Conservation (phyloP, 2,797 vertebrate species). For the Anabacerthia variegaticeps region DNA sequence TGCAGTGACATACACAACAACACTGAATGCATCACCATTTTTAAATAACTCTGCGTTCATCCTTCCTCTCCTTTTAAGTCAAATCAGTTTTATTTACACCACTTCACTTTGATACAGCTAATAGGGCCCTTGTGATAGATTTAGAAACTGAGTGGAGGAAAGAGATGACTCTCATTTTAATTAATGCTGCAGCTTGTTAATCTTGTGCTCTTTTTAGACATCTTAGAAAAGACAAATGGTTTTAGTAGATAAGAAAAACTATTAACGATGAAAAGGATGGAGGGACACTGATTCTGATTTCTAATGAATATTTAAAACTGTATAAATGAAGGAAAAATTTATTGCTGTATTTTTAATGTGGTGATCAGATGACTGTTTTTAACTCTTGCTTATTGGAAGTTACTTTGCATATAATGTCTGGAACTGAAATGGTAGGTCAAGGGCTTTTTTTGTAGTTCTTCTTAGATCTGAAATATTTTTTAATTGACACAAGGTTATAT, state of each 20-base stretch:
- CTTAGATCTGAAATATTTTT: neutral
- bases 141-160: constrained; percentile 29
- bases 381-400: neutral
- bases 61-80: neutral
- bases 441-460: neutral
- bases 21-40: neutral
- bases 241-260: constrained; percentile 69
- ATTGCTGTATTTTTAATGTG: constrained; percentile 14
- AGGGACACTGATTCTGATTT: constrained; percentile 55
- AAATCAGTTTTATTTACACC: constrained; percentile 40
- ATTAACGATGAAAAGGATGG: constrained; percentile 48
- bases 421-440: neutral
- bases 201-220: constrained; percentile 34
- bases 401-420: neutral
- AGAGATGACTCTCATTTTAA: constrained; percentile 63
- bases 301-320: constrained; percentile 42
- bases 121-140: constrained; percentile 41
- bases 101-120: constrained; percentile 35
- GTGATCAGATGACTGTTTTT: constrained; percentile 17
- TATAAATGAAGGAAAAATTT: constrained; percentile 22
- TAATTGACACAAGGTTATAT: neutral
- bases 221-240: constrained; percentile 71
- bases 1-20: neutral
- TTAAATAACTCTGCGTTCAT: neutral
- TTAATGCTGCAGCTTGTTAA: constrained; percentile 69